phyloP scores from a whole-genome alignment of 2,797 vertebrate species.

The Lepilemur septentrionalis region DNA sequence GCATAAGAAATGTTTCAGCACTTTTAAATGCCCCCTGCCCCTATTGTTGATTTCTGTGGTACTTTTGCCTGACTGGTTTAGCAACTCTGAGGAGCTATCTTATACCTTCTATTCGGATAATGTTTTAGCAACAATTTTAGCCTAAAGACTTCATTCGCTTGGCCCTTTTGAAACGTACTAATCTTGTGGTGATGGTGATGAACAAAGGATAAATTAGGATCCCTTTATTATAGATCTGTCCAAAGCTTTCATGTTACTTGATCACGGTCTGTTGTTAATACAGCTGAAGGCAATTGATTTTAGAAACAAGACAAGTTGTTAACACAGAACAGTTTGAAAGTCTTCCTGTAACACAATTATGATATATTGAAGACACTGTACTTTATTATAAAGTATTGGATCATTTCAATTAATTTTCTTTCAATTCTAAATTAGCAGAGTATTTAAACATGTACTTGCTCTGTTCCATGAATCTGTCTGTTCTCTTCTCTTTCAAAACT shows the following conservation, averaged over 20 bases:
- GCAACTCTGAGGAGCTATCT: background rate
- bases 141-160: slow-evolving; percentile 16
- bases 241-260: slow-evolving; percentile 51
- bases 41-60: background rate
- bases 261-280: slow-evolving; percentile 10
- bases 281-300: slow-evolving; percentile 53
- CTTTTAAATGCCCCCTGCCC: background rate
- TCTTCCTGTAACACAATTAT: background rate
- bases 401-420: slow-evolving; percentile 56
- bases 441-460: slow-evolving; percentile 19
- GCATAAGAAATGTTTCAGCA: background rate
- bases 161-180: slow-evolving; percentile 47
- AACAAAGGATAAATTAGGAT: slow-evolving; percentile 33
- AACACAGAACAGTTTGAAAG: slow-evolving; percentile 3
- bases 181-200: slow-evolving; percentile 46
- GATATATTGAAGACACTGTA: slow-evolving; percentile 9
- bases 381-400: slow-evolving; percentile 14
- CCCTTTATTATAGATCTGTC: slow-evolving; percentile 47
- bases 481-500: background rate
- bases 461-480: background rate
- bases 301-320: slow-evolving; percentile 12
- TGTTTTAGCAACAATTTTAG: slow-evolving; percentile 20
- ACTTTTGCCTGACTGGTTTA: background rate
- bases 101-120: background rate
- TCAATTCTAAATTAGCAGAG: slow-evolving; percentile 40